Evolutionary conservation across 2,113 vertebrate species (phyloP).

Genomic region (Gallinago paraguaiae): DNA sequence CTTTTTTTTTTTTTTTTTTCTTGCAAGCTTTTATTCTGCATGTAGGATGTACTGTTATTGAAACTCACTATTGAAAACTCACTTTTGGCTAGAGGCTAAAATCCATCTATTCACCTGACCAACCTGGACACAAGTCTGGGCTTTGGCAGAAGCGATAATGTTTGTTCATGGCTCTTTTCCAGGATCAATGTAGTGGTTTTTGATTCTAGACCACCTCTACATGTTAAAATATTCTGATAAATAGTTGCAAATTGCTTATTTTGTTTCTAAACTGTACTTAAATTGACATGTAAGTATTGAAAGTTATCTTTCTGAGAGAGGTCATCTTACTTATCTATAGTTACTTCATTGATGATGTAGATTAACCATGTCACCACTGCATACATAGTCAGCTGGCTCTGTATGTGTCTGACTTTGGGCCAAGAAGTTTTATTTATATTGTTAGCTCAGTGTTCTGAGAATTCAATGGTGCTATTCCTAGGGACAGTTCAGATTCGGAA

Average conservation of each 20-base stretch:
- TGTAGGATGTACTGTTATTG: background rate
- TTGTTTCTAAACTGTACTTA: background rate
- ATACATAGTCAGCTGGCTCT: background rate
- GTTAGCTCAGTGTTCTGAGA: background rate
- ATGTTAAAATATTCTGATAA: background rate
- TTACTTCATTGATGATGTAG: background rate
- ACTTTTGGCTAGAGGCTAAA: background rate
- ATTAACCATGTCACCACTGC: background rate
- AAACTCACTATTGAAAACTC: background rate
- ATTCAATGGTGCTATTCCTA: background rate
- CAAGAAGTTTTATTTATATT: background rate
- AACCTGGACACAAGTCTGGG: background rate
- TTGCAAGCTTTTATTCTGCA: background rate
- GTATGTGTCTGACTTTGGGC: background rate
- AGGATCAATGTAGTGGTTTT: background rate
- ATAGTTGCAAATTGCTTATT: background rate
- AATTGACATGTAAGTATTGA: background rate
- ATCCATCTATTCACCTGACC: background rate
- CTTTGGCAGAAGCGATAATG: background rate
- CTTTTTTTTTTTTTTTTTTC: background rate
- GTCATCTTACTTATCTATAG: background rate
- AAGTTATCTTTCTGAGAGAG: background rate
- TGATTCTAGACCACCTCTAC: background rate
- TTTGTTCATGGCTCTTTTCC: background rate
- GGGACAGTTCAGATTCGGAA: background rate